Conservation (phyloP, 2,113 vertebrate species). For the Nothoprocta pentlandii region DNA sequence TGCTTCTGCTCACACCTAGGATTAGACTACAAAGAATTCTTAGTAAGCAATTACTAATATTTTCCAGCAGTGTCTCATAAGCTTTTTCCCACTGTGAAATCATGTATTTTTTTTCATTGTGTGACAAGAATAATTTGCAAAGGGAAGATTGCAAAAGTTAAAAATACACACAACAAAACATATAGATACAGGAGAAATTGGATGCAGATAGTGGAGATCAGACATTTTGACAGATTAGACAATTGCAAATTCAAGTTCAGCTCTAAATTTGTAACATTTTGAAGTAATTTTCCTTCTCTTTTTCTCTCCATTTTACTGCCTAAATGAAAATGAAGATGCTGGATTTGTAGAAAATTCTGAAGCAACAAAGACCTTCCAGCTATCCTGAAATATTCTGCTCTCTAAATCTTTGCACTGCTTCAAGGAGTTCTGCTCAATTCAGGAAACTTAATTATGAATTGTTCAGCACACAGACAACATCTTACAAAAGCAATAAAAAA, state of each 20-base stretch:
- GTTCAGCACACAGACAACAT: neutral
- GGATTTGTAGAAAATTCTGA: conserved; percentile 51
- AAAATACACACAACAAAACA: neutral
- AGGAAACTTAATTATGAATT: conserved; percentile 1
- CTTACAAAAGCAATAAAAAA: neutral
- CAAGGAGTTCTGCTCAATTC: conserved; percentile 22
- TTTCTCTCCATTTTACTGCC: conserved; percentile 35
- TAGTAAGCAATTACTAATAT: neutral
- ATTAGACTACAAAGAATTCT: neutral
- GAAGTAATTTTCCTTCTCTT: conserved; percentile 51
- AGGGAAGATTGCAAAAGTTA: neutral
- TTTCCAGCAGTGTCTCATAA: neutral
- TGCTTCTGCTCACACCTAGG: neutral
- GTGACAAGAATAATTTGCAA: conserved; percentile 9
- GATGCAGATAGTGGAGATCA: neutral
- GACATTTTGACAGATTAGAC: neutral
- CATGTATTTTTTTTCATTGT: neutral
- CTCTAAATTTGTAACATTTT: conserved; percentile 28
- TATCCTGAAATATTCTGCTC: conserved; percentile 29
- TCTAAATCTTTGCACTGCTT: conserved; percentile 40
- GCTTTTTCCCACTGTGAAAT: conserved; percentile 8
- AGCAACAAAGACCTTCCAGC: conserved; percentile 44
- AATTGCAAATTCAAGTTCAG: conserved; percentile 14
- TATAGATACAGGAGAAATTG: neutral
- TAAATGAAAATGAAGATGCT: conserved; percentile 55